These are phyloP conservation scores for Nasalis larvatus DNA, from an alignment of 2,113 vertebrate genomes.

Conservation along the genomic window DNA sequence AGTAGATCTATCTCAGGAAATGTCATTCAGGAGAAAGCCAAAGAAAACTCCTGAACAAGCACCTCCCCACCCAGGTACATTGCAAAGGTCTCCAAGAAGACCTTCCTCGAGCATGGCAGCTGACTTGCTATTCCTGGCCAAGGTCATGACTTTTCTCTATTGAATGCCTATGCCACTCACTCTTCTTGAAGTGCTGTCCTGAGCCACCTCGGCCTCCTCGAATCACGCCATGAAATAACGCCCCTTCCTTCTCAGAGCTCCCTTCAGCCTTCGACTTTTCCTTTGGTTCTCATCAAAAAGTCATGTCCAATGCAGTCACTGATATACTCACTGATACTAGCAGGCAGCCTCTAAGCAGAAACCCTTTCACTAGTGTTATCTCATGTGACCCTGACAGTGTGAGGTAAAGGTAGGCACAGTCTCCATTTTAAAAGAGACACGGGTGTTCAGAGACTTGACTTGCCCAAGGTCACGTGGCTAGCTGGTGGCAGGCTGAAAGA, in stretches of 20 bases:
- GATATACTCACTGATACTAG: fast-evolving
- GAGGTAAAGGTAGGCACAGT: too few species aligned
- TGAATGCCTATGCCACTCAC: fast-evolving
- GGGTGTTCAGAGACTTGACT: not conserved
- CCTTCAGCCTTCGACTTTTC: not conserved
- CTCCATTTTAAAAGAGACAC: not conserved
- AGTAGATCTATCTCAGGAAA: not conserved
- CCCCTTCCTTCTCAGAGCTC: not conserved
- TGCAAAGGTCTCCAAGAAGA: not conserved
- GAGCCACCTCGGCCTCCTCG: not conserved
- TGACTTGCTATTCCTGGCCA: not conserved
- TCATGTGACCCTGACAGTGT: not conserved
- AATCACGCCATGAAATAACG: not conserved
- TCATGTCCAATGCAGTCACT: too few species aligned
- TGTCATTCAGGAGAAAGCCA: not conserved
- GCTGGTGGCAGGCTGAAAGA: not conserved
- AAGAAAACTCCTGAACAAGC: not conserved
- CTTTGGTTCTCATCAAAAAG: not conserved
- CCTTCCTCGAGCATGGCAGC: not conserved
- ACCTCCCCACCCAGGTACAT: not conserved
- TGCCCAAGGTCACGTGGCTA: fast-evolving
- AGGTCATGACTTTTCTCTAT: not conserved
- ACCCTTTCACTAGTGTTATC: too few species aligned
- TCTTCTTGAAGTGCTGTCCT: not conserved
- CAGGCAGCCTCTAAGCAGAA: not conserved